Base-by-base conservation (phyloP, 2,113 vertebrate genomes). In the Sarotherodon lohbergeri region DNA sequence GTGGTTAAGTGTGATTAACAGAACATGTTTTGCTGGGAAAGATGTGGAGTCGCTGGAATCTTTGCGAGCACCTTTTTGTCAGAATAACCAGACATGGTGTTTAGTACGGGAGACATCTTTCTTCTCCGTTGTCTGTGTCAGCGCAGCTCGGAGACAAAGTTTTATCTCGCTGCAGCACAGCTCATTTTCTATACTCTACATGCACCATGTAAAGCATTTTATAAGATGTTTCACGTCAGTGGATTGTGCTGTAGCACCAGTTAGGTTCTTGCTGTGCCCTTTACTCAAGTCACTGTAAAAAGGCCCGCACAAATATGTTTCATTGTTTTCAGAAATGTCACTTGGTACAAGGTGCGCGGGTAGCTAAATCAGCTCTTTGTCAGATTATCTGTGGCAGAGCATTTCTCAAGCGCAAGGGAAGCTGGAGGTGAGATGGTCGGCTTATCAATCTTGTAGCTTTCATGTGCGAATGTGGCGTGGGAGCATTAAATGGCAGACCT, bases 401-500 rank as follows among this genome's bases (percentile, higher is more conserved):
- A 85, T 93, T 94, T 91, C 82, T 94, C 89, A 90, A 91, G 50
- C 56, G 6, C 73, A 59, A 48, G 79, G 79, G 57, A 83, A 83
- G 92, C 91, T 92, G 27, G 88, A 89, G 92, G 92, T 89, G 88
- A 90, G 90, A 91, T 68, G 79, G 89, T 79, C 52, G 63, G 36
- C 84, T 89, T 93, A 92, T 96, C 93, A 92, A 87, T 93, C 90
- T 90, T 89, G 88, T 83, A 80, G 91, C 91, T 90, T 93, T 93
- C 89, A 87, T 87, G 89, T 91, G 92, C 76, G 89, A 94, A 93
- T 90, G 91, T 93, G 93, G 91, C 87, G 59, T 63, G 91, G 92
- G 91, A 94, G 85, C 90, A 86, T 86, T 95, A 94, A 96, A 94
- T 91, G 87, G 90, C 85, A 93, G 92, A 95, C 90, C 89, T 95